These are phyloP conservation scores for Anhinga rufa DNA, from an alignment of 2,113 vertebrate genomes.

Conservation along the genomic window DNA sequence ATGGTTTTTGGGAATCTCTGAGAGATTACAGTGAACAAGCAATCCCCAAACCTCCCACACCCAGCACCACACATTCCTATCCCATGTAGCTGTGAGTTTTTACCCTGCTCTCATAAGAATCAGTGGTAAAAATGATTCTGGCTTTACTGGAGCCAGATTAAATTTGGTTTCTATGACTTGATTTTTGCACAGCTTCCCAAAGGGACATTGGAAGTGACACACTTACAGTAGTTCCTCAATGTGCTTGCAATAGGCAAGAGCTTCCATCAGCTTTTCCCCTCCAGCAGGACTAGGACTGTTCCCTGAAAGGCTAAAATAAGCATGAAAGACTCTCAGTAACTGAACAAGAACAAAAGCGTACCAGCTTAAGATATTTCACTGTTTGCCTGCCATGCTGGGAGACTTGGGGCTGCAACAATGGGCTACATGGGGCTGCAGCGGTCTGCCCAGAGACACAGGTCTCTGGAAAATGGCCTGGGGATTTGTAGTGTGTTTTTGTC, in stretches of 20 bases:
- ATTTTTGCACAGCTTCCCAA: not conserved
- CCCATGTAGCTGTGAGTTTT: not conserved
- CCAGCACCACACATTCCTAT: not conserved
- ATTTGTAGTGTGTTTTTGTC: not conserved
- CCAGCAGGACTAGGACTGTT: conserved; percentile 71
- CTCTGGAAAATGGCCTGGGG: not conserved
- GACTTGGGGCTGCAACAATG: not conserved
- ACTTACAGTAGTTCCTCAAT: conserved; percentile 85
- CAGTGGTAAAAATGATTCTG: not conserved
- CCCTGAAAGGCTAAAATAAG: conserved; percentile 73
- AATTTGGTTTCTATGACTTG: not conserved
- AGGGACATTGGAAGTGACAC: not conserved
- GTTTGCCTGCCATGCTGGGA: not conserved
- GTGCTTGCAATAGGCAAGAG: conserved; percentile 64
- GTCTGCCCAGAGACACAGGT: not conserved
- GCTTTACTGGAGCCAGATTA: not conserved
- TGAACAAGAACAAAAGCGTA: not conserved
- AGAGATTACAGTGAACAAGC: not conserved
- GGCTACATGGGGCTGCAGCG: not conserved
- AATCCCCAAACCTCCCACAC: not conserved
- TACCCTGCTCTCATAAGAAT: not conserved
- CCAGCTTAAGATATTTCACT: not conserved
- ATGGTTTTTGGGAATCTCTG: not conserved
- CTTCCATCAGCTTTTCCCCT: conserved; percentile 70
- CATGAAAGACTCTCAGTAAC: not conserved